A percentile compares a stretch with the other conserved stretches of the same genome.
These are phyloP conservation scores for Volucella bombylans DNA, from an alignment of 2,888 invertebrate genomes.

Conservation along the genomic window DNA sequence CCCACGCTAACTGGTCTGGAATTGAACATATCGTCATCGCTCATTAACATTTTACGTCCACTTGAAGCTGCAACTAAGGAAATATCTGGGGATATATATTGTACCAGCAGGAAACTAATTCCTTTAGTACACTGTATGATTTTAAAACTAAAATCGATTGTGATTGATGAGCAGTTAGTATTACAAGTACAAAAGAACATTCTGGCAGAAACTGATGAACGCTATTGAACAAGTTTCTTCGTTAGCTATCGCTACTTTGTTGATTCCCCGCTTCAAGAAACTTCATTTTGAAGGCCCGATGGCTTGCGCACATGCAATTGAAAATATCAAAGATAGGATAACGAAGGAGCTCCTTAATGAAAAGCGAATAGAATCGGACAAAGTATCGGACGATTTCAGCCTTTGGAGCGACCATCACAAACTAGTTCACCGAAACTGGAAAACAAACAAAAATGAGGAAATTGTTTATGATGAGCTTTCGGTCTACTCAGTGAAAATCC, in stretches of 20 bases:
- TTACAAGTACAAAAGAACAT: not conserved
- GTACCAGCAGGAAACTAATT: too few species aligned
- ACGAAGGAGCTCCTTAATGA: not conserved
- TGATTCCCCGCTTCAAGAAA: not conserved
- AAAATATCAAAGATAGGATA: not conserved
- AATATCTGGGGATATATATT: constrained; percentile 11
- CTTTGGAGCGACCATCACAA: constrained; percentile 53
- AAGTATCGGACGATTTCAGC: too few species aligned
- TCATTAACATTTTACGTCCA: constrained; percentile 37
- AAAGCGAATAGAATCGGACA: not conserved
- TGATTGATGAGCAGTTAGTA: too few species aligned
- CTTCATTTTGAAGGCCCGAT: constrained; percentile 9
- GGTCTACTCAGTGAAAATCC: constrained; percentile 51
- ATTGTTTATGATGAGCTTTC: constrained; percentile 62
- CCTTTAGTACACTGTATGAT: too few species aligned
- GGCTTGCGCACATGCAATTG: not conserved
- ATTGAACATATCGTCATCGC: constrained; percentile 26
- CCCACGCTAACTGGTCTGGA: constrained; percentile 51
- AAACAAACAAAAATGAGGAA: constrained; percentile 35
- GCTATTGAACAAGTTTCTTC: not conserved
- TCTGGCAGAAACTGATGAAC: constrained; percentile 1
- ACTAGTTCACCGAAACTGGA: constrained; percentile 35
- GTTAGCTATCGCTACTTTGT: not conserved
- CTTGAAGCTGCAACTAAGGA: constrained; percentile 54
- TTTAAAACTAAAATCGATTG: too few species aligned